These are phyloP conservation scores for Montipora cactus DNA, from an alignment of 64 coral and sea anemone species.

Conservation along the genomic window DNA sequence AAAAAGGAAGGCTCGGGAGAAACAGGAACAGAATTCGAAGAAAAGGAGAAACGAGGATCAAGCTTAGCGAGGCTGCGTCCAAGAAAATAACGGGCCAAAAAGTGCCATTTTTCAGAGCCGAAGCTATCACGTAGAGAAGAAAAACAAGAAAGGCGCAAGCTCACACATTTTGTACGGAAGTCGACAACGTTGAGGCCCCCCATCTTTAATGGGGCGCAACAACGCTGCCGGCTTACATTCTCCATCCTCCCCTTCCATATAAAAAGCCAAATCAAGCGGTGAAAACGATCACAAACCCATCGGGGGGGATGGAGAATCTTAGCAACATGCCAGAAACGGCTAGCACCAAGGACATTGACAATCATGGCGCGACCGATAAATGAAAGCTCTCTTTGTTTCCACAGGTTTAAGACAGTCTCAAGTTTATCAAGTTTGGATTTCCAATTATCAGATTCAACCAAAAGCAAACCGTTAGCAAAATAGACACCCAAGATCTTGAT, in stretches of 20 bases:
- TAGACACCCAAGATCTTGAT: slow-evolving; percentile 21
- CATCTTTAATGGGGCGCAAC: neutral
- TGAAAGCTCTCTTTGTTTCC: neutral
- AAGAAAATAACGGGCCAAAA: neutral
- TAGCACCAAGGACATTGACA: neutral
- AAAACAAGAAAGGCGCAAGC: neutral
- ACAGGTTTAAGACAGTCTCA: neutral
- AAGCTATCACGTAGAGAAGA: neutral
- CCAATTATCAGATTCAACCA: slow-evolving; percentile 24
- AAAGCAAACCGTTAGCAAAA: neutral
- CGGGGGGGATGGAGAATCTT: neutral
- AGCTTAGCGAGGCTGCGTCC: neutral
- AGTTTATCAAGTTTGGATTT: neutral
- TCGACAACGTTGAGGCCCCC: neutral
- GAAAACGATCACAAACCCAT: neutral
- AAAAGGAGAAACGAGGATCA: neutral
- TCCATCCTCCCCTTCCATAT: neutral
- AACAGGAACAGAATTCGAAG: neutral
- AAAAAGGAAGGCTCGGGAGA: neutral
- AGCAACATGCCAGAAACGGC: neutral
- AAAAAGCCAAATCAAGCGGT: neutral
- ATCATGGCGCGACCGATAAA: neutral
- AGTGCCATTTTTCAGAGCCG: neutral
- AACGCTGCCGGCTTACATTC: neutral
- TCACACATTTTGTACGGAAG: neutral